These are phyloP conservation scores for Hirtodrosophila duncani DNA, from an alignment of 2,888 invertebrate species.

Conservation along the genomic window DNA sequence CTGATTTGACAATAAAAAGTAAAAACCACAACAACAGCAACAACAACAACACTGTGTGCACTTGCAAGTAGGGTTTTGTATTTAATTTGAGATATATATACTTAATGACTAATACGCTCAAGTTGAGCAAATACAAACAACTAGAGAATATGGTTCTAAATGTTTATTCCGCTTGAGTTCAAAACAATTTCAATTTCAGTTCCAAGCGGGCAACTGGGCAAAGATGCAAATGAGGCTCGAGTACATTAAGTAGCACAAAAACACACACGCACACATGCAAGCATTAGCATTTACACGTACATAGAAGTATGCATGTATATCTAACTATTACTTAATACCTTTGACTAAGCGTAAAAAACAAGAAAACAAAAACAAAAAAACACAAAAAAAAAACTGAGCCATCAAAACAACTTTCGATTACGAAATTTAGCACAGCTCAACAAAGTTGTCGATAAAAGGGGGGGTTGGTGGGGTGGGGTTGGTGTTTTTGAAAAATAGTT, in stretches of 20 bases:
- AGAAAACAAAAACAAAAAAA: too few relatives aligned
- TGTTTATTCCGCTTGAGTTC: slow-evolving; percentile 42
- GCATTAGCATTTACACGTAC: not conserved
- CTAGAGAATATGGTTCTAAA: too few relatives aligned
- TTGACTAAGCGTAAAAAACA: slow-evolving; percentile 53
- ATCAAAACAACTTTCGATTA: slow-evolving; percentile 71
- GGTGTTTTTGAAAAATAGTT: too few relatives aligned
- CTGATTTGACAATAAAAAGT: too few relatives aligned
- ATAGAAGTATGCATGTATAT: slow-evolving; percentile 6
- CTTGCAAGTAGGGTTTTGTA: too few relatives aligned
- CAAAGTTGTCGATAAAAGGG: slow-evolving; percentile 1
- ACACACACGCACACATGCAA: slow-evolving; percentile 1
- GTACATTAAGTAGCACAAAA: slow-evolving; percentile 26
- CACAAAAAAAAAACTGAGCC: slow-evolving; percentile 36
- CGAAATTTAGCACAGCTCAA: slow-evolving; percentile 62
- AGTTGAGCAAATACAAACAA: slow-evolving; percentile 41
- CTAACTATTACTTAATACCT: slow-evolving; percentile 66
- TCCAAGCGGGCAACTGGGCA: slow-evolving; percentile 48
- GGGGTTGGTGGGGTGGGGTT: slow-evolving; percentile 6
- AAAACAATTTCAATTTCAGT: slow-evolving; percentile 51
- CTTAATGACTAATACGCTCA: slow-evolving; percentile 36
- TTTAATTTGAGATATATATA: too few relatives aligned
- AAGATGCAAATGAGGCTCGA: slow-evolving; percentile 52
- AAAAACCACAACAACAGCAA: too few relatives aligned
- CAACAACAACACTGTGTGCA: too few relatives aligned